Evolutionary conservation across 1,140 invertebrate genomes (phyloP).

Genomic region (Drosophila tropicalis): DNA sequence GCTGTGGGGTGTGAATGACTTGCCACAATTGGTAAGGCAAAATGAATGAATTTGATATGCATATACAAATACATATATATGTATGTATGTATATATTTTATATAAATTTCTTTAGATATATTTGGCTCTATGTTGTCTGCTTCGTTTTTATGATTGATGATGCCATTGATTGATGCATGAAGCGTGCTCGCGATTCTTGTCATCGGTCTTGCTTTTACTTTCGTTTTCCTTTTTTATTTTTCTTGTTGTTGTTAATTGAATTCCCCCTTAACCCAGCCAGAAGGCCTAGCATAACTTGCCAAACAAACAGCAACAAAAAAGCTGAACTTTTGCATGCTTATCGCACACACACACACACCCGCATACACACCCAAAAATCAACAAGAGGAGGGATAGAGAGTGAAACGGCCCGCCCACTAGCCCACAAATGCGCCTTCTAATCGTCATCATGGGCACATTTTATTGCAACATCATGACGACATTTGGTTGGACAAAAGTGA

Average conservation of each 20-base stretch:
- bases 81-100: constrained; percentile 16
- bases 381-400: no score
- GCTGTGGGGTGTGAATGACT: constrained; percentile 31
- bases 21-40: constrained; percentile 35
- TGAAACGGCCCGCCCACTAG: constrained; percentile 7
- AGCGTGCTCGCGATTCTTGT: constrained; percentile 49
- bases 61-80: constrained; percentile 1
- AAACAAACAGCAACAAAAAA: constrained; percentile 25
- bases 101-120: constrained; percentile 30
- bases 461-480: constrained; percentile 73
- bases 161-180: constrained; percentile 79
- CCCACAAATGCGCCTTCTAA: constrained; percentile 61
- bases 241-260: constrained; percentile 72
- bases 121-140: constrained; percentile 33
- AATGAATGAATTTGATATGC: constrained; percentile 45
- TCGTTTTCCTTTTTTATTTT: constrained; percentile 41
- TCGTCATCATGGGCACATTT: constrained; percentile 68
- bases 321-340: constrained; percentile 69
- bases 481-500: no score
- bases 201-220: background rate
- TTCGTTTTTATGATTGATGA: constrained; percentile 72
- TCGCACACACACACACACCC: constrained; percentile 44
- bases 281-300: constrained; percentile 1
- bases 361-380: background rate
- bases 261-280: constrained; percentile 50